Conservation (phyloP, 2,113 vertebrate species). For the Strigops habroptila region DNA sequence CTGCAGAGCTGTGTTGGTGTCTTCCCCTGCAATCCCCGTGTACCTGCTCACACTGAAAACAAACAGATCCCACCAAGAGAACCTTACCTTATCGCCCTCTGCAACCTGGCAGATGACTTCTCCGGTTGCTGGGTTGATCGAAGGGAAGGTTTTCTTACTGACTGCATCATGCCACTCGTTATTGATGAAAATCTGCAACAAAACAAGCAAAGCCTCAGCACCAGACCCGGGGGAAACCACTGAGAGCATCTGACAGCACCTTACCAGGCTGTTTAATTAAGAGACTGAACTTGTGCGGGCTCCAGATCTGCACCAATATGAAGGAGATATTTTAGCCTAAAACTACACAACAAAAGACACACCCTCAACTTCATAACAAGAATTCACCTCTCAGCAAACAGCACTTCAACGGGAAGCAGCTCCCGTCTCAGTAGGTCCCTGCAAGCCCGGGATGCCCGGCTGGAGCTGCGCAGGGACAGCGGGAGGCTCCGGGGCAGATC, state of each 20-base stretch:
- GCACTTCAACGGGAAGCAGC: fast-evolving
- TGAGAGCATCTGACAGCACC: background rate
- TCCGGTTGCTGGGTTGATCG: conserved; percentile 89
- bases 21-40: background rate
- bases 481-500: background rate
- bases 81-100: conserved; percentile 84
- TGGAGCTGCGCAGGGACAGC: background rate
- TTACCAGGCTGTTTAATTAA: background rate
- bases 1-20: background rate
- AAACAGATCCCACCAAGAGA: background rate
- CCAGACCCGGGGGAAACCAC: background rate
- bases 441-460: background rate
- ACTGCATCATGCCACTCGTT: conserved; percentile 90
- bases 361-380: background rate
- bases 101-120: conserved; percentile 94
- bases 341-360: background rate
- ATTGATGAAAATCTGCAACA: conserved; percentile 89
- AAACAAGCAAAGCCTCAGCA: background rate
- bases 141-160: conserved; percentile 89
- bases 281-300: background rate
- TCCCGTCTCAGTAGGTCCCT: background rate
- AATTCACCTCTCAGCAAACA: background rate
- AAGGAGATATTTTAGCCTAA: background rate
- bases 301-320: background rate
- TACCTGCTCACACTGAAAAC: fast-evolving